Base-by-base conservation (phyloP, 1,140 invertebrate species). In the Zaprionus gabonicus region DNA sequence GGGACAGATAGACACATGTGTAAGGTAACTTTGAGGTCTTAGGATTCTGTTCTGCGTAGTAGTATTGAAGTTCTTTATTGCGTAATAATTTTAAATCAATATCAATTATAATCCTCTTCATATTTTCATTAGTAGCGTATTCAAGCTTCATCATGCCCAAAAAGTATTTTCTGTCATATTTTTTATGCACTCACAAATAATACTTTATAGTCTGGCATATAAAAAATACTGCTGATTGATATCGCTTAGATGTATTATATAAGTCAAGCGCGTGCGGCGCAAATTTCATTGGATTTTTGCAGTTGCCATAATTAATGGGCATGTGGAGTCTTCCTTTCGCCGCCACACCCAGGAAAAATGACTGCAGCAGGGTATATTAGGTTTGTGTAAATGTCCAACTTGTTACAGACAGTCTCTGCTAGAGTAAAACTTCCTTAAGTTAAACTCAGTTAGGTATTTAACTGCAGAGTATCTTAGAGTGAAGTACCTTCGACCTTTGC, bases 141-240 rank as follows among this genome's bases (percentile, higher is more conserved):
- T 58, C 1, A 3, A 23, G 0, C 2, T 59, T 67, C 71, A 49
- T 4, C 9, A 17, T 20, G 9, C 15, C 2, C 12, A 13, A 15
- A 2, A 13, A 4, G 3, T 0, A 27, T 10, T 46, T 1, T 34
- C 36, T 57, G 9, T 6, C 10, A 9, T 20, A 3, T 2, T 70
- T 75, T 76, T 62, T 60, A 62, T 76, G 27, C 31, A 38, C 23
- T 17, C 36, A 66, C 62, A 87, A 86, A 83, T 81, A 84, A 74
- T 80, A 88, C 75, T 86, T 88, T 88, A 86, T 83, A 76, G 72
- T 56, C 65, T 63, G 70, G 62, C 69, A 80, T 82, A 86, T 80
- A 87, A 76, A 72, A 73, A 56, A 80, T 78, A 76, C 27, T 70
- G 49, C 88, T 83, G 83, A 87, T 87, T 88, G 83, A 87, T 86